phyloP scores from a whole-genome alignment of 2,888 invertebrate genomes.

The Athetis lepigone region DNA sequence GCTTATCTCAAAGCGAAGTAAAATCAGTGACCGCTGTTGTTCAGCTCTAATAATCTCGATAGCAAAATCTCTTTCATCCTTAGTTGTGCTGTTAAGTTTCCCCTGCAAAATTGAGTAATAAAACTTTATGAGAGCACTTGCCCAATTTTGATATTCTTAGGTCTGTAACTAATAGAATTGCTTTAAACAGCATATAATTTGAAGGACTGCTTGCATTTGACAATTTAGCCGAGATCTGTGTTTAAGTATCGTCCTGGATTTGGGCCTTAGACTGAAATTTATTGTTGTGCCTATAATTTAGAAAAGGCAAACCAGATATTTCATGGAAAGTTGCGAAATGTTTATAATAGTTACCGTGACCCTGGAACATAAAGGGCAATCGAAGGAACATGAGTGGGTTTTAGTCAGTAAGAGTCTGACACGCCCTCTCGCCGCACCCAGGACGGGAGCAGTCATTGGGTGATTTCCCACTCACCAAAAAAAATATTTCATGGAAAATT shows the following conservation, averaged over 20 bases:
- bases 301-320: too few relatives aligned
- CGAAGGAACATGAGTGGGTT: too few relatives aligned
- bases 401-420: too few relatives aligned
- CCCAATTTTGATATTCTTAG: slow-evolving; percentile 11
- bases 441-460: too few relatives aligned
- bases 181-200: neutral
- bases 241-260: neutral
- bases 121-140: slow-evolving; percentile 6
- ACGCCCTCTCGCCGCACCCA: too few relatives aligned
- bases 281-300: neutral
- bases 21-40: slow-evolving; percentile 8
- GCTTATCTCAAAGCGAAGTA: slow-evolving; percentile 9
- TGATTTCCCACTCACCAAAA: too few relatives aligned
- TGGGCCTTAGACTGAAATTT: neutral
- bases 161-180: neutral
- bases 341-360: too few relatives aligned
- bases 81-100: slow-evolving; percentile 13
- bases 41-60: slow-evolving; percentile 17
- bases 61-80: slow-evolving; percentile 23
- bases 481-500: neutral
- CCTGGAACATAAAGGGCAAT: too few relatives aligned
- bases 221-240: neutral
- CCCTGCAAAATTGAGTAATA: slow-evolving; percentile 4
- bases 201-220: neutral
- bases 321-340: too few relatives aligned